Evolutionary conservation across 2,888 invertebrate species (phyloP), one percentile per base, ranked within the genome.

Genomic region (Spodoptera littoralis): DNA sequence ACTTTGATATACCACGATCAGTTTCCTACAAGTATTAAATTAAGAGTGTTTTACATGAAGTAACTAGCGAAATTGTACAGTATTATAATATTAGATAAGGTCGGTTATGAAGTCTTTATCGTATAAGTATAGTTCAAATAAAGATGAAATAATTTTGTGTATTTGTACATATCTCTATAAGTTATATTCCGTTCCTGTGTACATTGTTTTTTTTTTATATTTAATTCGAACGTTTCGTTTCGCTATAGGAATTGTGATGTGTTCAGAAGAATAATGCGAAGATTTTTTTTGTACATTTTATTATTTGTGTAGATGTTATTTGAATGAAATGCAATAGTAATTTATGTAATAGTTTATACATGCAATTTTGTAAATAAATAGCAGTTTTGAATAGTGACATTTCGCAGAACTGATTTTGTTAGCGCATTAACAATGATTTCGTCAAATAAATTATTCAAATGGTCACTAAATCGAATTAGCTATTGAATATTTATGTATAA

Each of bases 41-140:
- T 89, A 89, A 88, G 88, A 86, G 88, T 87, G 91, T 92, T 92
- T 91, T 93, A 92, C 92, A 91, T 87, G 84, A 88, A 87, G 86
- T 88, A 89, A 92, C 89, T 94, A 94, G 94, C 88, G 92, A 93
- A 94, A 93, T 93, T 94, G 94, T 94, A 94, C 94, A 94, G 94
- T 94, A 94, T 94, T 94, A 94, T 92, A 92, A 88, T 85, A 82
- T 88, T 87, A 90, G 87, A 80, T 91, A 91, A 90, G 90, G 84
- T 88, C 86, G 85, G 81, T 86, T 85, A 86, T 73, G 86, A 91
- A 86, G 86, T 88, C 88, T 91, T 93, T 88, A 90, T 87, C 84
- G 88, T 88, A 87, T 88, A 92, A 90, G 88, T 87, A 91, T 89
- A 89, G 90, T 91, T 92, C 89, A 90, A 89, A 86, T 82, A 76